Evolutionary conservation across 2,888 invertebrate genomes (phyloP).

Genomic region (Megamerina dolium): DNA sequence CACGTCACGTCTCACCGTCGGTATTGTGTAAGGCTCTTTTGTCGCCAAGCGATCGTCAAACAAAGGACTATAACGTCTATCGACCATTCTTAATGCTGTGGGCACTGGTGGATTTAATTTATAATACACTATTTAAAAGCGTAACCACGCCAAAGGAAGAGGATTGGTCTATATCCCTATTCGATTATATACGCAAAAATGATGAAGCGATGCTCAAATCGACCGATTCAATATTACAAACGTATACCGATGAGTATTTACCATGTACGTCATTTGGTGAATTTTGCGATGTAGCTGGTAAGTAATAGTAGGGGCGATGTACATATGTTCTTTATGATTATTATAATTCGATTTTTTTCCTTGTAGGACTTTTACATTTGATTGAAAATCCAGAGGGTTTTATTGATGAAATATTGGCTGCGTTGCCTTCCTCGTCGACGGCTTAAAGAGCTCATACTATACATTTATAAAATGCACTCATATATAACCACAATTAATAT

Average conservation of each 20-base stretch:
- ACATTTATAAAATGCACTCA: slow-evolving; percentile 7
- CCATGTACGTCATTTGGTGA: slow-evolving; percentile 86
- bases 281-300: slow-evolving; percentile 86
- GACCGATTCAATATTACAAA: slow-evolving; percentile 73
- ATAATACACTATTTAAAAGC: slow-evolving; percentile 81
- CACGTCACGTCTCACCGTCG: slow-evolving; percentile 62
- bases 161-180: slow-evolving; percentile 84
- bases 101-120: slow-evolving; percentile 78
- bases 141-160: slow-evolving; percentile 68
- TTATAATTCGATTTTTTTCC: slow-evolving; percentile 1
- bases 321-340: background rate
- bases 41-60: slow-evolving; percentile 51
- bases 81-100: slow-evolving; percentile 82
- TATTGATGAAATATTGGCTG: slow-evolving; percentile 38
- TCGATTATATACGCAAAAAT: slow-evolving; percentile 89
- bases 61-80: slow-evolving; percentile 70
- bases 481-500: slow-evolving; percentile 4
- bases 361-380: slow-evolving; percentile 40
- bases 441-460: slow-evolving; percentile 6
- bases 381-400: slow-evolving; percentile 47
- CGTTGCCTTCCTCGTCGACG: slow-evolving; percentile 37
- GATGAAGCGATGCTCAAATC: slow-evolving; percentile 86
- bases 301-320: slow-evolving; percentile 10
- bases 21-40: slow-evolving; percentile 49
- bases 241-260: slow-evolving; percentile 81